These are phyloP conservation scores for Eurosta solidaginis DNA, from an alignment of 1,140 invertebrate genomes.

Conservation along the genomic window DNA sequence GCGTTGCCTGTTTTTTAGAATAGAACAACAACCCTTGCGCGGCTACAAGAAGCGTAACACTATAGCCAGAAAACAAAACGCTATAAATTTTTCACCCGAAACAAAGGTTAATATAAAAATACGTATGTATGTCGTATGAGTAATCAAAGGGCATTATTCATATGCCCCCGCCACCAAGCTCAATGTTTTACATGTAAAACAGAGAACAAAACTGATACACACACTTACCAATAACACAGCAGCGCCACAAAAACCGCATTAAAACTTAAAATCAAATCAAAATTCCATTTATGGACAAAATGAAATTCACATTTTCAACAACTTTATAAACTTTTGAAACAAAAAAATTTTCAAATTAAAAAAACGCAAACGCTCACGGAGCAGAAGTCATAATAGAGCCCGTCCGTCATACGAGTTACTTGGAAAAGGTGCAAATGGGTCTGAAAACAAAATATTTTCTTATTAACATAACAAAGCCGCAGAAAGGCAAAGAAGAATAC, in stretches of 20 bases:
- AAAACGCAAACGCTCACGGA: neutral
- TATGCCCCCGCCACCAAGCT: neutral
- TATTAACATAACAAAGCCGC: slow-evolving; percentile 18
- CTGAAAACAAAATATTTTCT: neutral
- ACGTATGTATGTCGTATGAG: neutral
- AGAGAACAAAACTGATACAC: too few relatives aligned
- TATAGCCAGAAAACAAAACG: too few relatives aligned
- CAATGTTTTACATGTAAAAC: too few relatives aligned
- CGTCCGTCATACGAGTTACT: neutral
- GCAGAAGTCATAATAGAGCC: neutral
- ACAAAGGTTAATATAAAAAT: neutral
- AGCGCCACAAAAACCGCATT: neutral
- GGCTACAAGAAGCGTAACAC: too few relatives aligned
- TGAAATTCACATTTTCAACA: slow-evolving; percentile 21
- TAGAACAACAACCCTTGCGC: too few relatives aligned
- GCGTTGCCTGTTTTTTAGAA: too few relatives aligned
- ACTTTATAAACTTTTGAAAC: neutral
- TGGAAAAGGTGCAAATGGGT: neutral
- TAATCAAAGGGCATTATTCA: slow-evolving; percentile 4
- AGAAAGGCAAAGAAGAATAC: too few relatives aligned
- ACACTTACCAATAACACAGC: neutral
- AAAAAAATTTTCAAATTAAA: neutral
- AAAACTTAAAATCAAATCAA: neutral
- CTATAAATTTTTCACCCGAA: neutral
- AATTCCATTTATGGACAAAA: slow-evolving; percentile 7